These are phyloP conservation scores for Tragelaphus buxtoni DNA, from an alignment of 2,113 vertebrate genomes.

Conservation along the genomic window DNA sequence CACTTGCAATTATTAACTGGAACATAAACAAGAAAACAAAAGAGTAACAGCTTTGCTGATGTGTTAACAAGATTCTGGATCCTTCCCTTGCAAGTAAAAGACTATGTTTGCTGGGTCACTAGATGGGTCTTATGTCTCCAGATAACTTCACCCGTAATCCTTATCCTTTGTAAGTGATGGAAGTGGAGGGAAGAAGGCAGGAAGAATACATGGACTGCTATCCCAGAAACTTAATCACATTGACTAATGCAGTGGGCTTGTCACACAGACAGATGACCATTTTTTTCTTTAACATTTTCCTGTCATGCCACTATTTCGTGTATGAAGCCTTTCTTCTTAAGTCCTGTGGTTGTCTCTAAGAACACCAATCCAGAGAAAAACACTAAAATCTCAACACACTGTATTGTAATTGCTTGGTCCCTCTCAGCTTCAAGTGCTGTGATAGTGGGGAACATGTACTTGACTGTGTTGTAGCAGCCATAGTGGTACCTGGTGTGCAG, in stretches of 20 bases:
- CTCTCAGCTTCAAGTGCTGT: not conserved
- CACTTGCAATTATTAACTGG: not conserved
- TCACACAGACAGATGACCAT: not conserved
- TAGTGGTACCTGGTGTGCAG: not conserved
- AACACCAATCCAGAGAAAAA: not conserved
- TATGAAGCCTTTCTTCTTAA: not conserved
- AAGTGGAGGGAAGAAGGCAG: not conserved
- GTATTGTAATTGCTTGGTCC: not conserved
- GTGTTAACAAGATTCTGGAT: not conserved
- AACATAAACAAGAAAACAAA: not conserved
- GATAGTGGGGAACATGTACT: not conserved
- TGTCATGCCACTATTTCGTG: not conserved
- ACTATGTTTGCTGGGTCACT: not conserved
- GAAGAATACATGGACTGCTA: not conserved
- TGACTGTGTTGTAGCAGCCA: not conserved
- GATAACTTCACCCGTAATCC: not conserved
- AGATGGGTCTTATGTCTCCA: not conserved
- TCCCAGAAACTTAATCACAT: not conserved
- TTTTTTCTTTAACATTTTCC: slow-evolving; percentile 14
- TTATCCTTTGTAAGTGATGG: not conserved
- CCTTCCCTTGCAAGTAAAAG: not conserved
- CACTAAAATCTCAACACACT: not conserved
- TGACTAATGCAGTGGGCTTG: not conserved
- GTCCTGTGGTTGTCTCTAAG: not conserved
- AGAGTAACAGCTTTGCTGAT: not conserved